phyloP scores from a whole-genome alignment of 92 coral and sea anemone species.

The Palythoa grandis region DNA sequence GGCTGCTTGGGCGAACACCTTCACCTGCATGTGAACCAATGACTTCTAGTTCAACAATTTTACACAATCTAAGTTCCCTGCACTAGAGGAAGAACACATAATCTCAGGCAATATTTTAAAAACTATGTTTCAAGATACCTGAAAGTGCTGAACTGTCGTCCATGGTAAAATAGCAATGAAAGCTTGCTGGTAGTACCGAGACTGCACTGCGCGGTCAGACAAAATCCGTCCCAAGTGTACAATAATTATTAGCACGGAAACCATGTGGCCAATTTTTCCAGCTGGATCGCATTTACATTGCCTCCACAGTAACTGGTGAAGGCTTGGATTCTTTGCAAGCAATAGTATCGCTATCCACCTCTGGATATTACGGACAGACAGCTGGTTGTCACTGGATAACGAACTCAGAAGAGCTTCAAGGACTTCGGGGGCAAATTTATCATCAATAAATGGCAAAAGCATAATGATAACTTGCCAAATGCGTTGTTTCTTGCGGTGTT shows the following conservation, averaged over 20 bases:
- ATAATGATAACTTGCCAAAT: constrained; percentile 86
- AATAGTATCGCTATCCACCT: constrained; percentile 77
- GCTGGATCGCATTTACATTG: constrained; percentile 62
- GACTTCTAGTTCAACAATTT: background rate
- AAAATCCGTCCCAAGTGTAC: constrained; percentile 68
- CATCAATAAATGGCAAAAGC: constrained; percentile 61
- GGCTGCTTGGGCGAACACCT: constrained; percentile 70
- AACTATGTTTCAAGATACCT: constrained; percentile 34
- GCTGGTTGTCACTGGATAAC: constrained; percentile 68
- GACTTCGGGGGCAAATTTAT: constrained; percentile 57
- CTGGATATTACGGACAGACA: constrained; percentile 81
- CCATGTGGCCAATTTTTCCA: constrained; percentile 67
- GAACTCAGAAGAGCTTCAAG: constrained; percentile 62
- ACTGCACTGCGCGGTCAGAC: constrained; percentile 58
- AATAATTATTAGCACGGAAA: constrained; percentile 71
- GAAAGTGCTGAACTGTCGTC: constrained; percentile 65
- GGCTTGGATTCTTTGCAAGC: constrained; percentile 59
- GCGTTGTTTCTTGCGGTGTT: constrained; percentile 87
- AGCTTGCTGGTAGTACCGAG: constrained; percentile 66
- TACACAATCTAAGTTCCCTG: background rate
- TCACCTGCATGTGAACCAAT: constrained; percentile 41
- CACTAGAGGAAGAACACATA: no score
- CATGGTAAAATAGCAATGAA: constrained; percentile 81
- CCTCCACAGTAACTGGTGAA: constrained; percentile 72
- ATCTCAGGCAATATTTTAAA: background rate